A percentile compares a stretch with the other conserved stretches of the same genome.
Evolutionary conservation across 2,888 invertebrate genomes (phyloP).

Genomic region (Neoaliturus tenellus): DNA sequence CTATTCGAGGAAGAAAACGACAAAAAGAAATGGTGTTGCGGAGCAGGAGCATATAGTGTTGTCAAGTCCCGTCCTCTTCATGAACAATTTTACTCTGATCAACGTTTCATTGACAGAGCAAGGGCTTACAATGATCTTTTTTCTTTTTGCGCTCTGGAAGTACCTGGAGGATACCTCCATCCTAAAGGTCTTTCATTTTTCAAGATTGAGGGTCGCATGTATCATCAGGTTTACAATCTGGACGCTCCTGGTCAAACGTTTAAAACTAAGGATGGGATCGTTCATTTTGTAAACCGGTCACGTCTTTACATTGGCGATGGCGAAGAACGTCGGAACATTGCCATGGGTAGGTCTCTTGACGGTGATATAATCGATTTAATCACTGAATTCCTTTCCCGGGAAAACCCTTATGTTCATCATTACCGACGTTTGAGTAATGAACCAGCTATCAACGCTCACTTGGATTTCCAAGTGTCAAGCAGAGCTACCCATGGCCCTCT

Average conservation of each 20-base stretch:
- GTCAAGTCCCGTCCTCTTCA: constrained; percentile 1
- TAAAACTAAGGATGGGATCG: background rate
- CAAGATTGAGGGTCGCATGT: constrained; percentile 52
- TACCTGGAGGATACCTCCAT: constrained; percentile 1
- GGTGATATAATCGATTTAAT: background rate
- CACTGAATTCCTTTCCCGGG: background rate
- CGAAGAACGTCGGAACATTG: constrained; percentile 46
- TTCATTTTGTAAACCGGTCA: constrained; percentile 52
- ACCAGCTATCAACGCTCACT: constrained; percentile 39
- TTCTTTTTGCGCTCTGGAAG: constrained; percentile 50
- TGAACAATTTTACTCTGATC: constrained; percentile 24
- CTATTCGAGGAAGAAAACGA: constrained; percentile 45
- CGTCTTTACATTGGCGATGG: constrained; percentile 54
- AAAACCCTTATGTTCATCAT: constrained; percentile 29
- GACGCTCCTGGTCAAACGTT: constrained; percentile 29
- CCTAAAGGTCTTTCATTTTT: constrained; percentile 47
- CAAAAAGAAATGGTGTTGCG: constrained; percentile 48
- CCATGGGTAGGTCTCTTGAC: background rate
- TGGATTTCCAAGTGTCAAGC: constrained; percentile 48
- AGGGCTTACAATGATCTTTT: constrained; percentile 51
- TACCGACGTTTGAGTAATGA: constrained; percentile 50
- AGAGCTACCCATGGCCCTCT: constrained; percentile 52
- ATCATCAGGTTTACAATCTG: constrained; percentile 51
- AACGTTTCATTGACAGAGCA: constrained; percentile 34
- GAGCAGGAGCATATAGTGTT: constrained; percentile 36